These are phyloP conservation scores for Himalopsyche phryganea DNA, from an alignment of 1,140 invertebrate species.

Conservation along the genomic window DNA sequence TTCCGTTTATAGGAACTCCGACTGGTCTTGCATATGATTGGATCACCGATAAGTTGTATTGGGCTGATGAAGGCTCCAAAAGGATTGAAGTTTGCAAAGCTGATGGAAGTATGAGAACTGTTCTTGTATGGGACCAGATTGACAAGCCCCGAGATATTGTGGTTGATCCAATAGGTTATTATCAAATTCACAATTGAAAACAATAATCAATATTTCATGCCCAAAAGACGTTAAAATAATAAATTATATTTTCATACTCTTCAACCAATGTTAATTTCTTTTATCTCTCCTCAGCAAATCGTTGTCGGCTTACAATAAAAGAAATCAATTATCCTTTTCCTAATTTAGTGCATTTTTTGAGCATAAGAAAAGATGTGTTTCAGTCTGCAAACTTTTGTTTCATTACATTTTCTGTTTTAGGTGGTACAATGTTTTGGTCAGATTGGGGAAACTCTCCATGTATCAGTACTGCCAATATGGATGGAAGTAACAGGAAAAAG, in stretches of 20 bases:
- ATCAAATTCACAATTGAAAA: not conserved
- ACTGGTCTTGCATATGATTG: slow-evolving; percentile 81
- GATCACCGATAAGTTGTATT: slow-evolving; percentile 83
- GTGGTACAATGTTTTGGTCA: slow-evolving; percentile 81
- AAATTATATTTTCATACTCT: too few species aligned
- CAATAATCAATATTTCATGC: not conserved
- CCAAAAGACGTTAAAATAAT: too few species aligned
- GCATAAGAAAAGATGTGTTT: too few species aligned
- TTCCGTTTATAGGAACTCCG: slow-evolving; percentile 64
- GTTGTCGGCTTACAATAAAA: too few species aligned
- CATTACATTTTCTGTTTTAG: too few species aligned
- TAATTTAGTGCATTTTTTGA: too few species aligned
- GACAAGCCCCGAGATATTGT: slow-evolving; percentile 82
- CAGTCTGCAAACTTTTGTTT: too few species aligned
- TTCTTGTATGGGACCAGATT: slow-evolving; percentile 76
- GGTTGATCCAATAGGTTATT: slow-evolving; percentile 69
- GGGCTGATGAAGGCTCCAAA: slow-evolving; percentile 80
- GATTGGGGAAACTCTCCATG: slow-evolving; percentile 80
- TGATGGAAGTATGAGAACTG: slow-evolving; percentile 70
- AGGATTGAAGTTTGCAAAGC: slow-evolving; percentile 78
- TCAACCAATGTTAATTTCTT: too few species aligned
- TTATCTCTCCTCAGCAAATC: too few species aligned
- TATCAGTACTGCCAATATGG: slow-evolving; percentile 86
- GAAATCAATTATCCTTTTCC: too few species aligned
- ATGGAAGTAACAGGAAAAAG: slow-evolving; percentile 67